Evolutionary conservation across 2,888 invertebrate species (phyloP).

Genomic region (Dicyrtoma fusca): DNA sequence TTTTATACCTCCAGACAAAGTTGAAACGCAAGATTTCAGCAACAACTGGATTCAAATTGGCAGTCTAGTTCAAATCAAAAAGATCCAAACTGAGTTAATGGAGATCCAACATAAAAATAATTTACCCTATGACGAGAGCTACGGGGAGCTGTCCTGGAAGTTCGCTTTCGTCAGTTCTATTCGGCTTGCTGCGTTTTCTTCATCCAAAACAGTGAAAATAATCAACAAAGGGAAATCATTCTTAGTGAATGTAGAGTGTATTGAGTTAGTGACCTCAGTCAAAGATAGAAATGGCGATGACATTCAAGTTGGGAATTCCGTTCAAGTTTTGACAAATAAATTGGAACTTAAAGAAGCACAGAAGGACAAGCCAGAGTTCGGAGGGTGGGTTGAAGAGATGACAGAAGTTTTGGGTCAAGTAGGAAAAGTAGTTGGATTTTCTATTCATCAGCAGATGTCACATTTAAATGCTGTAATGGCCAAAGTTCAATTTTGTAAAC

Average conservation of each 20-base stretch:
- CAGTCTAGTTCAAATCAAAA: background rate
- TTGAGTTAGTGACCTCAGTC: background rate
- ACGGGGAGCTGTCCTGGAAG: background rate
- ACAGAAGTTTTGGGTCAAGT: constrained; percentile 12
- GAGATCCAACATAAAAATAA: background rate
- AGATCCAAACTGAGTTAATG: background rate
- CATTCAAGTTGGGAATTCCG: background rate
- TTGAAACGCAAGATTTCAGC: constrained; percentile 19
- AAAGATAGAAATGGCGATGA: background rate
- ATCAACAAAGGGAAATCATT: background rate
- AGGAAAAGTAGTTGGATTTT: background rate
- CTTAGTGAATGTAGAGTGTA: background rate
- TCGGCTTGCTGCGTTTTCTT: background rate
- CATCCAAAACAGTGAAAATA: background rate
- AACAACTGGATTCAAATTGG: constrained; percentile 7
- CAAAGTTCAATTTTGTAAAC: background rate
- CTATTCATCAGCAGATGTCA: background rate
- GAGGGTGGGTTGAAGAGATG: constrained; percentile 6
- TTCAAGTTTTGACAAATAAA: background rate
- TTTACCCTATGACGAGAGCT: background rate
- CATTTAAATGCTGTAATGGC: background rate
- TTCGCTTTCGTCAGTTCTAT: background rate
- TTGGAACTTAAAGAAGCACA: background rate
- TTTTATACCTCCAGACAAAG: background rate
- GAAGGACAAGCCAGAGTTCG: too few relatives aligned